Evolutionary conservation across 2,113 vertebrate species (phyloP).

Genomic region (Alectura lathami): DNA sequence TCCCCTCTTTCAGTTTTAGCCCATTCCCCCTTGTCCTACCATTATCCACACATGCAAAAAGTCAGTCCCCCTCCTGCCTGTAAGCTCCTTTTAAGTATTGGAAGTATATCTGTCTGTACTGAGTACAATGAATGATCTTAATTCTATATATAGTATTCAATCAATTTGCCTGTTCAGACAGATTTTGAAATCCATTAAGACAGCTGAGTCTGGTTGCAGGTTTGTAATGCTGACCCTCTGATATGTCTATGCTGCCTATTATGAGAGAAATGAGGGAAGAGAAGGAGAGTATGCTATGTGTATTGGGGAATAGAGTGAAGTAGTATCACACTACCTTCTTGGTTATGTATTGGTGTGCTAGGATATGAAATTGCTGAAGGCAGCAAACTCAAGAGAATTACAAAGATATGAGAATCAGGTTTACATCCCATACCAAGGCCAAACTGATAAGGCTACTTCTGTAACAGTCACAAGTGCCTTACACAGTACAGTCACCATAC

Average conservation of each 20-base stretch:
- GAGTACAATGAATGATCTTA: not conserved
- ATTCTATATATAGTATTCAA: not conserved
- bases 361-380: not conserved
- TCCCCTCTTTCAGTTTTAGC: no score
- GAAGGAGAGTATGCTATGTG: fast-evolving
- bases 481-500: not conserved
- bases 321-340: not conserved
- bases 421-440: not conserved
- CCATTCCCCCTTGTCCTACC: no score
- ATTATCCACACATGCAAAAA: no score
- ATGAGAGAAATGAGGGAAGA: not conserved
- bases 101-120: not conserved
- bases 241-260: fast-evolving
- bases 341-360: not conserved
- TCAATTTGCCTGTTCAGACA: not conserved
- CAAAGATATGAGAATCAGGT: not conserved
- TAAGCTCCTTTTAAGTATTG: no score
- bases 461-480: not conserved
- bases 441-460: not conserved
- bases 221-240: not conserved
- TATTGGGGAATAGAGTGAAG: not conserved
- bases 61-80: no score
- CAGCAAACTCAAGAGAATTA: not conserved
- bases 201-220: not conserved
- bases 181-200: not conserved